Evolutionary conservation across 2,797 vertebrate genomes (phyloP).

Genomic region (Acanthornis magna): DNA sequence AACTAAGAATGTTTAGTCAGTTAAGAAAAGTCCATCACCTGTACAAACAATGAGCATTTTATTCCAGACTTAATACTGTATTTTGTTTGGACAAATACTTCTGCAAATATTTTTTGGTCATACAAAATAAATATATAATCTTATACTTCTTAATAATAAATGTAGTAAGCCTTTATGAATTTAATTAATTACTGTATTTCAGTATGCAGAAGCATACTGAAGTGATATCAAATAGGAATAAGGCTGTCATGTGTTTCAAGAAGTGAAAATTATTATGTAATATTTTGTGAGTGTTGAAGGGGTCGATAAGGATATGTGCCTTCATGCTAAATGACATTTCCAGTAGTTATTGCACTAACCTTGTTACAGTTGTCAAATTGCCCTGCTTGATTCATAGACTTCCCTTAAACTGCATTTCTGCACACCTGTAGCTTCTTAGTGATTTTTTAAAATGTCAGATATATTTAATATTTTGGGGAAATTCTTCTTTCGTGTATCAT

Average conservation of each 20-base stretch:
- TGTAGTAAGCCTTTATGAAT: not conserved
- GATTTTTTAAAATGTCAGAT: not conserved
- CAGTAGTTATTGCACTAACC: not conserved
- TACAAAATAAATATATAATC: not conserved
- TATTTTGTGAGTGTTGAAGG: not conserved
- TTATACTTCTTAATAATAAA: not conserved
- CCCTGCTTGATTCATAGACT: not conserved
- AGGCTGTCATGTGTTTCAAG: not conserved
- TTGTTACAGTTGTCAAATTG: not conserved
- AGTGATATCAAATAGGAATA: not conserved
- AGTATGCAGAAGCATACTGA: not conserved
- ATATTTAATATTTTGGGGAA: not conserved
- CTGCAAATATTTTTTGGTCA: not conserved
- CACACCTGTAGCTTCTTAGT: not conserved
- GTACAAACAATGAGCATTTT: not conserved
- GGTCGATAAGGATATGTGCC: fast-evolving
- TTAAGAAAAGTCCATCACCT: not conserved
- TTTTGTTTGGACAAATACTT: not conserved
- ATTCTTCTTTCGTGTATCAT: not conserved
- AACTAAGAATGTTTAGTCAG: not conserved
- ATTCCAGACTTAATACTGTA: not conserved
- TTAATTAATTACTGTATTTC: not conserved
- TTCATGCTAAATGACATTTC: not conserved
- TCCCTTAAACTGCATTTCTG: not conserved
- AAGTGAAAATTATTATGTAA: not conserved